Base-by-base conservation (phyloP, 2,797 vertebrate genomes). In the Chloroceryle inda region DNA sequence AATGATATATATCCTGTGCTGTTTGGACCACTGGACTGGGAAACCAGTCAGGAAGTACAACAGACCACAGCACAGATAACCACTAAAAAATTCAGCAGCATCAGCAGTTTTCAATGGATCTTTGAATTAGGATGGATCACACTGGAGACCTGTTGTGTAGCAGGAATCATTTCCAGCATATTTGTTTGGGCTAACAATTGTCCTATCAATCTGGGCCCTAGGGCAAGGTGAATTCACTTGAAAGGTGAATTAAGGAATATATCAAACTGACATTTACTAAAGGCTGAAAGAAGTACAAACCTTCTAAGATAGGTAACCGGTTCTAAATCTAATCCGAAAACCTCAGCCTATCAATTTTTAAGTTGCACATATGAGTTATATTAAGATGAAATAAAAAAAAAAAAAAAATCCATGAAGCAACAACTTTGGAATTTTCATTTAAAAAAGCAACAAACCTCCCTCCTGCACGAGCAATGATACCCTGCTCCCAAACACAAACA, bases 141-240 rank as follows among this genome's bases (percentile, higher is more conserved):
- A 64, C 5, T 0, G 31, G 49, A 74, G 37, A 59, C 3, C 4
- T 53, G 44, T 33, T 9, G 8, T 0, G 0, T 5, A 61, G 33
- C 3, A 75, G 4, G 21, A 26, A 15, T 21, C 26, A 38, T 10
- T 63, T 90, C 68, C 40, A 92, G 62, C 20, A 31, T 31, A 13
- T 16, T 66, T 53, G 23, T 52, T 3, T 62, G 55, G 35, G 16
- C 45, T 64, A 92, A 71, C 33, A 78, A 45, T 7, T 52, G 12
- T 38, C 38, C 56, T 62, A n/a, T 29, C 38, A 44, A 61, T 37
- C 31, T 52, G 52, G 13, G 11, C 47, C 20, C 77, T 29, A 42
- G 18, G 37, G 37, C 37, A 76, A 71, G 15, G 26, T 37, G 10
- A 19, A 45, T 73, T 66, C 35, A 35, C 37, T 37, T 59, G 14